phyloP scores from a whole-genome alignment of 1,140 invertebrate species.

The Drosophila bifasciata region DNA sequence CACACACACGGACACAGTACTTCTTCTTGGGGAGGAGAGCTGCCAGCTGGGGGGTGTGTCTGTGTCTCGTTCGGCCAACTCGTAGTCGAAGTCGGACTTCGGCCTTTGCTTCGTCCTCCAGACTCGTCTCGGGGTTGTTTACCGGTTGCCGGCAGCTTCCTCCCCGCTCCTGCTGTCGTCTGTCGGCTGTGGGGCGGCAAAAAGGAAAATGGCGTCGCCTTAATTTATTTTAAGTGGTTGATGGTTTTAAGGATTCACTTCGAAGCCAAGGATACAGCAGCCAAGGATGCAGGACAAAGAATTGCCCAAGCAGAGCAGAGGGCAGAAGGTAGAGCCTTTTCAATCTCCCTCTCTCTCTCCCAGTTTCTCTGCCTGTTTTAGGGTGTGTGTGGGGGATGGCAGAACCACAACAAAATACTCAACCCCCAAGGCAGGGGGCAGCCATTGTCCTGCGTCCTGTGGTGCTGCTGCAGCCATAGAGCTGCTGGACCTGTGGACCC shows the following conservation, averaged over 20 bases:
- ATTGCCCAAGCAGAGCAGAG: constrained; percentile 20
- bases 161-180: constrained; percentile 5
- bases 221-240: constrained; percentile 83
- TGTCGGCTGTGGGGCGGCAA: constrained; percentile 41
- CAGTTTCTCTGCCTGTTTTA: no score
- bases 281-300: constrained; percentile 36
- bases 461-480: constrained; percentile 8
- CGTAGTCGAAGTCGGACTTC: neutral
- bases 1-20: constrained; percentile 54
- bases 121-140: constrained; percentile 68
- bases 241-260: constrained; percentile 70
- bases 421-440: constrained; percentile 26
- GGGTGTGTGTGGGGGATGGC: neutral
- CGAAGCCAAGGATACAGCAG: constrained; percentile 55
- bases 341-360: constrained; percentile 19
- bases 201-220: constrained; percentile 82
- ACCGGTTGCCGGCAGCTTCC: constrained; percentile 22
- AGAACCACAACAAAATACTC: constrained; percentile 46
- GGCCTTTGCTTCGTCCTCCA: constrained; percentile 26
- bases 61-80: constrained; percentile 51
- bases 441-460: constrained; percentile 42
- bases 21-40: constrained; percentile 60
- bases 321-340: no score
- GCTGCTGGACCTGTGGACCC: neutral
- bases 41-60: constrained; percentile 20